Conservation (phyloP, 2,113 vertebrate genomes). For the Physeter macrocephalus region DNA sequence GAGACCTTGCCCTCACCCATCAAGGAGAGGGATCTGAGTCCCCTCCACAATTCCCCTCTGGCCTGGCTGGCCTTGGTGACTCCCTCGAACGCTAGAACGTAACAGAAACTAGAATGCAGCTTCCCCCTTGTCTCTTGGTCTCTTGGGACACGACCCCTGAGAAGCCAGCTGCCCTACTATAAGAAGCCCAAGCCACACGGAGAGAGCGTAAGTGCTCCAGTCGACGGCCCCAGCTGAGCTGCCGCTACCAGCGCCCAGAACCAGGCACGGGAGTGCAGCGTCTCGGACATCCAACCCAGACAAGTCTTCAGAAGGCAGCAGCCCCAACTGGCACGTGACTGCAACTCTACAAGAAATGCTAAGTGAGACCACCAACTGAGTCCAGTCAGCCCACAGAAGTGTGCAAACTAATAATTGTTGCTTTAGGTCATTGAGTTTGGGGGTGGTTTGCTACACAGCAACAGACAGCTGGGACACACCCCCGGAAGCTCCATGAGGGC, state of each 20-base stretch:
- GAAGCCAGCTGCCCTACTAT: background rate
- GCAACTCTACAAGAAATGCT: background rate
- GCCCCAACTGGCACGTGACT: background rate
- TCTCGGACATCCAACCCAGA: background rate
- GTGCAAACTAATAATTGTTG: background rate
- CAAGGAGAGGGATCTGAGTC: background rate
- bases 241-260: background rate
- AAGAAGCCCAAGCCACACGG: background rate
- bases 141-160: background rate
- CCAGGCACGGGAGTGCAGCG: background rate
- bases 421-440: background rate
- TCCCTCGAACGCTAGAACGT: background rate
- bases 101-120: background rate
- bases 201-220: background rate
- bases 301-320: background rate
- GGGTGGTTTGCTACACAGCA: too few relatives aligned
- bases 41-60: background rate
- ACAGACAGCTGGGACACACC: rapidly evolving
- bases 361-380: background rate
- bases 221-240: background rate
- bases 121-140: background rate
- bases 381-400: background rate
- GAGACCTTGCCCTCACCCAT: background rate
- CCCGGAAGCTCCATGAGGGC: background rate
- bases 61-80: background rate